Evolutionary conservation across 2,113 vertebrate species (phyloP).

Genomic region (Strigops habroptila): DNA sequence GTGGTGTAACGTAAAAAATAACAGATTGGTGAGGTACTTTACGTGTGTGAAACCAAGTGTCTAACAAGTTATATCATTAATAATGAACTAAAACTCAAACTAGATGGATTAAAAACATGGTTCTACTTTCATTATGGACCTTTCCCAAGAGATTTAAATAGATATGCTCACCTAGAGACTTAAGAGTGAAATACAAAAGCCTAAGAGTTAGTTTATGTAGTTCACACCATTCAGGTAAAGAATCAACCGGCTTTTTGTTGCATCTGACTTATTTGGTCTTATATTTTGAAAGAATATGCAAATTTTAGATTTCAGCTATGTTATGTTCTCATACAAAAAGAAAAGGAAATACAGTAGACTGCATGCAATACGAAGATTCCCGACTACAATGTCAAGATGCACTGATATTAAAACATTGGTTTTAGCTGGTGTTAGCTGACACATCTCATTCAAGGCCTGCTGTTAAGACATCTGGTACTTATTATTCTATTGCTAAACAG

Average conservation of each 20-base stretch:
- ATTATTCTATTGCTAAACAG: not conserved
- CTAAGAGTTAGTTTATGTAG: not conserved
- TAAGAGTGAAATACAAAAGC: not conserved
- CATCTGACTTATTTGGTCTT: not conserved
- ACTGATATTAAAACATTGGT: not conserved
- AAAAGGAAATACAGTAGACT: not conserved
- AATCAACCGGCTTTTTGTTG: not conserved
- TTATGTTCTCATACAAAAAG: not conserved
- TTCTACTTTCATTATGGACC: not conserved
- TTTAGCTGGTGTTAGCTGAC: not conserved
- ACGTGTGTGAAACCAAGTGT: not conserved
- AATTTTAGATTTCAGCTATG: not conserved
- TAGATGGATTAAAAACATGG: not conserved
- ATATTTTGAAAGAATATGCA: not conserved
- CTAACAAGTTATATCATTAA: not conserved
- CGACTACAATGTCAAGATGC: not conserved
- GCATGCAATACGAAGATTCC: not conserved
- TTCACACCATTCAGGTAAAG: not conserved
- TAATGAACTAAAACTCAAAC: not conserved
- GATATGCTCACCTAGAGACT: not conserved
- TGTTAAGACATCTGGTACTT: conserved; percentile 12
- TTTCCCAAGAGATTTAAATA: not conserved
- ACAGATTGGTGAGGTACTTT: not conserved
- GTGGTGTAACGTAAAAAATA: not conserved
- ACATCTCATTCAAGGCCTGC: not conserved